These are phyloP conservation scores for Pherbina coryleti DNA, from an alignment of 2,888 invertebrate genomes.

Conservation along the genomic window DNA sequence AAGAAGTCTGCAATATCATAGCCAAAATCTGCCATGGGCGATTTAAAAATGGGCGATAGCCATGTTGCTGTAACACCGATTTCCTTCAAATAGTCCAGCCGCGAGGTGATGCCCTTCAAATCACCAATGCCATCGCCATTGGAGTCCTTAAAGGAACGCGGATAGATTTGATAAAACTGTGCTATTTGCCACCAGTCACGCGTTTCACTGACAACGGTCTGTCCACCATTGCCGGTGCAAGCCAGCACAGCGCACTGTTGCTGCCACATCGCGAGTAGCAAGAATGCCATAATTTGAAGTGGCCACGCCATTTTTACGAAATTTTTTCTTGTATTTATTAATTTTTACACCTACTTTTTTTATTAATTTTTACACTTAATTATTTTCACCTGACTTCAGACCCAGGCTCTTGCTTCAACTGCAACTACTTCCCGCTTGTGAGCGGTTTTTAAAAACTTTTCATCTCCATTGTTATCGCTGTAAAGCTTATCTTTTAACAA, in stretches of 20 bases:
- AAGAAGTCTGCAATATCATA: constrained; percentile 87
- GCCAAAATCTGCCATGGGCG: constrained; percentile 88
- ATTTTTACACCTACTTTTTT: background rate
- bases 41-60: constrained; percentile 86
- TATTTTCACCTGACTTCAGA: too few species aligned
- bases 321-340: background rate
- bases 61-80: constrained; percentile 82
- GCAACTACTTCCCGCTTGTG: background rate
- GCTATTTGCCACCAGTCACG: constrained; percentile 61
- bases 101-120: constrained; percentile 77
- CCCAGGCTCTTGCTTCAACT: background rate
- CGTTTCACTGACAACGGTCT: constrained; percentile 73
- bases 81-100: constrained; percentile 76
- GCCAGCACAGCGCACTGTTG: background rate
- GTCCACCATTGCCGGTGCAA: constrained; percentile 54
- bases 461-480: background rate
- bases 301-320: background rate
- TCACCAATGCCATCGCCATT: constrained; percentile 90
- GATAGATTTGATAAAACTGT: constrained; percentile 81
- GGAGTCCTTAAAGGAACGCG: constrained; percentile 82
- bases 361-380: background rate
- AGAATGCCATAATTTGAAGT: background rate
- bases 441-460: constrained; percentile 9
- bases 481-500: constrained; percentile 10
- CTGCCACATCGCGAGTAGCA: background rate